Percentiles rank a stretch among this genome's conserved stretches.
These are phyloP conservation scores for Glaucomys volans DNA, from an alignment of 2,113 vertebrate species.

Conservation along the genomic window DNA sequence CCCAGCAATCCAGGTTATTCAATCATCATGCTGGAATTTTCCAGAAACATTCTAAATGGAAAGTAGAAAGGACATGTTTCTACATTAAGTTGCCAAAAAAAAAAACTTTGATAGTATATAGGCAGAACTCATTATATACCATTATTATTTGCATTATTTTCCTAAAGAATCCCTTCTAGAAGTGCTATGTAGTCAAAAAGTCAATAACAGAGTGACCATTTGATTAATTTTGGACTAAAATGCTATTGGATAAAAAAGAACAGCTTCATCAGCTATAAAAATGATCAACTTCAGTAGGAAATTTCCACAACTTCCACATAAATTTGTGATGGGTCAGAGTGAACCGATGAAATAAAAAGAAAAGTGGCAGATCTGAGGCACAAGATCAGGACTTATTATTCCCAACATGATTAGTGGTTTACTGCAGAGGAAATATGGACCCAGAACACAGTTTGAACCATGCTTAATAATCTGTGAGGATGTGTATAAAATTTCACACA, in stretches of 20 bases:
- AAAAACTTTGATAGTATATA: background rate
- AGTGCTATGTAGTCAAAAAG: background rate
- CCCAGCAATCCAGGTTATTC: background rate
- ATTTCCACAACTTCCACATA: slow-evolving; percentile 33
- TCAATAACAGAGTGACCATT: background rate
- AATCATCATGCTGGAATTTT: background rate
- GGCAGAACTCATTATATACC: background rate
- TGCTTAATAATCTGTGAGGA: background rate
- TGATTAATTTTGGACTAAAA: background rate
- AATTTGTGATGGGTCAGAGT: background rate
- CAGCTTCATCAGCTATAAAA: background rate
- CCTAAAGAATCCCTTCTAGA: background rate
- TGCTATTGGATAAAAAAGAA: background rate
- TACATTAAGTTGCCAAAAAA: background rate
- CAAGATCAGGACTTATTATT: background rate
- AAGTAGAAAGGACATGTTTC: background rate
- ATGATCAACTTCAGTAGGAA: slow-evolving; percentile 8
- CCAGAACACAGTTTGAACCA: background rate
- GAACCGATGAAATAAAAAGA: slow-evolving; percentile 4
- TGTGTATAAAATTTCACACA: background rate
- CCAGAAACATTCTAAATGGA: background rate
- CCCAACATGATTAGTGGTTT: background rate
- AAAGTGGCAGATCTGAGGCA: background rate
- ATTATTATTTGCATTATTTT: background rate
- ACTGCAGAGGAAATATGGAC: background rate